A percentile compares a stretch with the other conserved stretches of the same genome.
Conservation (phyloP, 2,113 vertebrate species). For the Bambusicola thoracicus region DNA sequence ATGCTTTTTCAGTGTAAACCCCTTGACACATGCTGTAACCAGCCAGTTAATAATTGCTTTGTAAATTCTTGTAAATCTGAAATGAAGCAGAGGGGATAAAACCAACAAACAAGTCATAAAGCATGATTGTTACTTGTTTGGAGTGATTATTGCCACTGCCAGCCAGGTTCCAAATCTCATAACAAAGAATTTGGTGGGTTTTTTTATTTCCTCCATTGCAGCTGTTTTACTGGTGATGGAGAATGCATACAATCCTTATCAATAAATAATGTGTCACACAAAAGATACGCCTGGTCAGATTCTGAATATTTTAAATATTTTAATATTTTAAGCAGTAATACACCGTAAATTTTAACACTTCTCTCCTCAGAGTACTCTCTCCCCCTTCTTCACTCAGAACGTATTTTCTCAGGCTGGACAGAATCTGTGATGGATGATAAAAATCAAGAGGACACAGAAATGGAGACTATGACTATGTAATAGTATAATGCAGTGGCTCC, state of each 20-base stretch:
- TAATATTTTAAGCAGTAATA: background rate
- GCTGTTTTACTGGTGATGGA: background rate
- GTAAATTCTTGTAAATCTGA: conserved; percentile 49
- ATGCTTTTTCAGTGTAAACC: conserved; percentile 6
- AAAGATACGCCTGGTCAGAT: background rate
- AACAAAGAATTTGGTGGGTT: background rate
- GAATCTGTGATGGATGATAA: background rate
- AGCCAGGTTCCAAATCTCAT: background rate
- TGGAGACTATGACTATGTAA: rapidly evolving
- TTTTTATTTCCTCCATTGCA: background rate
- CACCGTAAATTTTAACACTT: background rate
- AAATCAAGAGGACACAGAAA: background rate
- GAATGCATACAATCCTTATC: background rate
- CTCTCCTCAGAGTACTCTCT: background rate
- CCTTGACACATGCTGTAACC: conserved; percentile 4
- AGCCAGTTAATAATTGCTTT: conserved; percentile 58
- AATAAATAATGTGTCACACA: background rate
- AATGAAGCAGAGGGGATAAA: conserved; percentile 47
- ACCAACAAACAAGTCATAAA: conserved; percentile 44
- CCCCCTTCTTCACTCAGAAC: background rate
- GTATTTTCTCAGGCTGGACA: background rate
- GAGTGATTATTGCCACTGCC: background rate
- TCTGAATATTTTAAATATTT: background rate
- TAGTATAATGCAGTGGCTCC: background rate
- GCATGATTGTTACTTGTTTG: background rate